Evolutionary conservation across 1,140 invertebrate genomes (phyloP).

Genomic region (Potamilus streckersoni): DNA sequence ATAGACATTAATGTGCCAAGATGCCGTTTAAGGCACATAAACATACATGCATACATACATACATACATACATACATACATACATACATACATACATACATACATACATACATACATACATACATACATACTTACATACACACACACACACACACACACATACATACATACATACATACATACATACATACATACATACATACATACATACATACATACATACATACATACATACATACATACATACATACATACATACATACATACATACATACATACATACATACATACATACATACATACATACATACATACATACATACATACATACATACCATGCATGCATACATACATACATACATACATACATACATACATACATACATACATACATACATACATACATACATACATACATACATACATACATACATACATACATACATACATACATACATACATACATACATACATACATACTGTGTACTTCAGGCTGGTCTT

Average conservation of each 20-base stretch:
- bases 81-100: conserved; percentile 32
- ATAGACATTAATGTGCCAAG: too few relatives aligned
- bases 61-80: conserved; percentile 33
- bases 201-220: conserved; percentile 53
- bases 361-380: conserved; percentile 47
- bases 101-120: conserved; percentile 53
- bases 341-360: too few relatives aligned
- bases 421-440: conserved; percentile 48
- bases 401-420: conserved; percentile 40
- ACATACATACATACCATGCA: conserved; percentile 58
- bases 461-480: conserved; percentile 44
- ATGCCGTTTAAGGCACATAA: not conserved
- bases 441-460: conserved; percentile 46
- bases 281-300: conserved; percentile 53
- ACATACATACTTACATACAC: conserved; percentile 43
- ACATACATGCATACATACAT: conserved; percentile 52
- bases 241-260: conserved; percentile 53
- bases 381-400: conserved; percentile 31
- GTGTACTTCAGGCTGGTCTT: too few relatives aligned
- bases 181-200: conserved; percentile 32
- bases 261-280: conserved; percentile 32
- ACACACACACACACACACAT: conserved; percentile 25
- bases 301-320: conserved; percentile 32
- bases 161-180: conserved; percentile 53
- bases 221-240: conserved; percentile 32